phyloP scores from a whole-genome alignment of 2,797 vertebrate genomes.

The Chlorospingus flavigularis region DNA sequence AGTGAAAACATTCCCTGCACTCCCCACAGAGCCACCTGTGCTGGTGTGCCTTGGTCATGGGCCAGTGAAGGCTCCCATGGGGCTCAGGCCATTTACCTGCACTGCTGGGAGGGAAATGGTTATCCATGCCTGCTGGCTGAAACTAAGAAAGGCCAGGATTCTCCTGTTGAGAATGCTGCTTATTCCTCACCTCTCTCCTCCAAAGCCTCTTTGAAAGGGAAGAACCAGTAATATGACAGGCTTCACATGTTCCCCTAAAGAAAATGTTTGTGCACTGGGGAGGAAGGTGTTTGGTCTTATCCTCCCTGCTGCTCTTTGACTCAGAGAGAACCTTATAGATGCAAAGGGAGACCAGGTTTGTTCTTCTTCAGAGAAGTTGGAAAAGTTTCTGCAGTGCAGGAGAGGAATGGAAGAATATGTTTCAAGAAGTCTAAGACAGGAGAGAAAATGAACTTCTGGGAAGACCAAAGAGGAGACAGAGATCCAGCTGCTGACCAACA shows the following conservation, averaged over 20 bases:
- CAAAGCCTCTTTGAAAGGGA: not conserved
- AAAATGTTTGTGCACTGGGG: not conserved
- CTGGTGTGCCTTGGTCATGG: not conserved
- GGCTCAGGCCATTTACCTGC: not conserved
- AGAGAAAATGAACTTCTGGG: not conserved
- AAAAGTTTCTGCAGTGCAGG: not conserved
- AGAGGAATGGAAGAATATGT: not conserved
- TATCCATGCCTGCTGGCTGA: not conserved
- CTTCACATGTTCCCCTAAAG: not conserved
- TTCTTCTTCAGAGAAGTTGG: not conserved
- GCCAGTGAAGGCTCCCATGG: accelerated
- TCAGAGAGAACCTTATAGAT: not conserved
- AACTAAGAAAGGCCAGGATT: not conserved
- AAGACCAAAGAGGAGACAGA: not conserved
- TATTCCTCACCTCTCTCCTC: not conserved
- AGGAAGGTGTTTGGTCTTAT: not conserved
- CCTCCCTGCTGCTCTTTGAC: not conserved
- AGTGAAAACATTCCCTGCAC: not conserved
- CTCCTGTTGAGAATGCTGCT: not conserved
- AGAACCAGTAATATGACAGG: accelerated
- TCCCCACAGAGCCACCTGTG: not conserved
- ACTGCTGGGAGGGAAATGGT: accelerated
- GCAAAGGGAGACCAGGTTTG: not conserved
- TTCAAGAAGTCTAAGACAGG: not conserved
- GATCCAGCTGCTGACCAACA: not conserved